These are phyloP conservation scores for Labrus mixtus DNA, from an alignment of 2,113 vertebrate species.

Conservation along the genomic window DNA sequence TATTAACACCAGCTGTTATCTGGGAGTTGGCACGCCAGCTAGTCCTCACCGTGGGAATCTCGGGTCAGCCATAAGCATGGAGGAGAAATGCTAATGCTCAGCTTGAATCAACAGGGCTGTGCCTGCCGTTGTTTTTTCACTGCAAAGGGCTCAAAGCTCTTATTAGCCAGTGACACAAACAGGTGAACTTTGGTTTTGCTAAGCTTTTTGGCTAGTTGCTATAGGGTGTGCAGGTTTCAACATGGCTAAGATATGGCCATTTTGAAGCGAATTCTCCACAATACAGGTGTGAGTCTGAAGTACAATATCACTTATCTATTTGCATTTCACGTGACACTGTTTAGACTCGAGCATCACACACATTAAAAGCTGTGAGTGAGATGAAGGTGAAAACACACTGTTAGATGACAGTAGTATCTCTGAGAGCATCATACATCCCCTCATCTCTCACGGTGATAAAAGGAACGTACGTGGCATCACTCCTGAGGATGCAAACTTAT, in stretches of 20 bases:
- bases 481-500: slow-evolving; percentile 77
- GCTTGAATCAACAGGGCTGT: slow-evolving; percentile 76
- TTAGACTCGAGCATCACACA: slow-evolving; percentile 22
- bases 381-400: slow-evolving; percentile 35
- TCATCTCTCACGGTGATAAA: slow-evolving; percentile 86
- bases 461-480: slow-evolving; percentile 81
- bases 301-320: background rate
- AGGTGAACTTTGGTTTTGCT: slow-evolving; percentile 37
- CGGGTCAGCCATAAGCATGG: slow-evolving; percentile 83
- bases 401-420: slow-evolving; percentile 32
- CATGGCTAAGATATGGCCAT: slow-evolving; percentile 19
- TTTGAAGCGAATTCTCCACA: background rate
- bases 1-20: slow-evolving; percentile 81
- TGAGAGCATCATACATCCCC: slow-evolving; percentile 47
- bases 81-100: slow-evolving; percentile 82
- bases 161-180: slow-evolving; percentile 62
- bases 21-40: slow-evolving; percentile 65
- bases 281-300: slow-evolving; percentile 8
- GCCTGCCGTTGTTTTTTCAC: slow-evolving; percentile 72
- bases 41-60: slow-evolving; percentile 76
- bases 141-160: slow-evolving; percentile 56
- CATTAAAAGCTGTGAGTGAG: background rate
- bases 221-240: background rate
- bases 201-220: slow-evolving; percentile 33
- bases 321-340: slow-evolving; percentile 5